A percentile compares a stretch with the other conserved stretches of the same genome.
These are phyloP conservation scores for Tipula unca DNA, from an alignment of 2,888 invertebrate genomes.

Conservation along the genomic window DNA sequence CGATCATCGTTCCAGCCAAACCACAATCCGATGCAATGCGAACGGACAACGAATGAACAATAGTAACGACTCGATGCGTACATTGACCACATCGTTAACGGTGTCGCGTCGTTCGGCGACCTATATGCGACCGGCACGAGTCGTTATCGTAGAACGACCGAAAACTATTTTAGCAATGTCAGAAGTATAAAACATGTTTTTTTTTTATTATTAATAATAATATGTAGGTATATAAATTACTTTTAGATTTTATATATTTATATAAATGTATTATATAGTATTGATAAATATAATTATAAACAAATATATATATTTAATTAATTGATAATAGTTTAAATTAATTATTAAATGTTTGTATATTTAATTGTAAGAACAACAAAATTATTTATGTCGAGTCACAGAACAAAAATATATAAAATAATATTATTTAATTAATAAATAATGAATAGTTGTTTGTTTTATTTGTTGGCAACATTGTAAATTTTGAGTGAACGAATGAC, in stretches of 20 bases:
- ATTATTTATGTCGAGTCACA: not conserved
- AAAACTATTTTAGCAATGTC: conserved; percentile 37
- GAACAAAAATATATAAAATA: not conserved
- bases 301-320: not conserved
- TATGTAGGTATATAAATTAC: not conserved
- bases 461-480: not conserved
- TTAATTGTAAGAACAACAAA: not conserved
- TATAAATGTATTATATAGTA: not conserved
- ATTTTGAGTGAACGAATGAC: not conserved
- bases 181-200: conserved; percentile 34
- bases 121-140: conserved; percentile 34
- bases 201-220: no score
- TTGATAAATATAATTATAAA: not conserved
- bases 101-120: conserved; percentile 37
- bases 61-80: conserved; percentile 42
- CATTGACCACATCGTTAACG: conserved; percentile 39
- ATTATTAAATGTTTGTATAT: conserved; percentile 14
- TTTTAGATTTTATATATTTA: not conserved
- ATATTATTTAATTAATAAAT: not conserved
- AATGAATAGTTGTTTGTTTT: not conserved
- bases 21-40: conserved; percentile 34
- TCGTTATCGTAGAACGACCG: conserved; percentile 37
- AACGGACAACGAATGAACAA: conserved; percentile 38
- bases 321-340: not conserved
- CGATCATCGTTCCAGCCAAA: conserved; percentile 26